phyloP scores from a whole-genome alignment of 2,797 vertebrate genomes.

The Furcifer pardalis region DNA sequence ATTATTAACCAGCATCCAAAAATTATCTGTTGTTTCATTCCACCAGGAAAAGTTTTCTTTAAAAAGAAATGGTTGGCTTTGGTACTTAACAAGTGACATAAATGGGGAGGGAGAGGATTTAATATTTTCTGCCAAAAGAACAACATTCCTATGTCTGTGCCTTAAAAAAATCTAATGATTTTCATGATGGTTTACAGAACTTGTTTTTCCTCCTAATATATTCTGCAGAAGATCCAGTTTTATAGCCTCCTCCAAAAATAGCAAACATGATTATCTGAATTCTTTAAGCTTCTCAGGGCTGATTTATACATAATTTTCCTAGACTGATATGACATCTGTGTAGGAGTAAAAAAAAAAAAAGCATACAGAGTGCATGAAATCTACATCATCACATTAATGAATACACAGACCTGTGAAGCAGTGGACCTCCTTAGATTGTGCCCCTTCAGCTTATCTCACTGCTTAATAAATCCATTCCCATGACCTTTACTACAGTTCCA shows the following conservation, averaged over 20 bases:
- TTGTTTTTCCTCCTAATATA: background rate
- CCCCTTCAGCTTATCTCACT: background rate
- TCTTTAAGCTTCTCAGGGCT: background rate
- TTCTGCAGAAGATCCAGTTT: background rate
- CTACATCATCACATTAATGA: background rate
- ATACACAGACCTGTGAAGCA: background rate
- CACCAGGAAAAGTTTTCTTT: background rate
- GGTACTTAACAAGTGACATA: background rate
- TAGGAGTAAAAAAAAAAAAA: background rate
- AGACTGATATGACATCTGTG: background rate
- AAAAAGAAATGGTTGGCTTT: background rate
- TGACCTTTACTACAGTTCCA: background rate
- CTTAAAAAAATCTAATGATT: background rate
- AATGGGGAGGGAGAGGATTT: background rate
- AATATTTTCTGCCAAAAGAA: constrained; percentile 1
- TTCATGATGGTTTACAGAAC: background rate
- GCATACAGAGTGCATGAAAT: background rate
- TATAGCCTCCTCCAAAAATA: background rate
- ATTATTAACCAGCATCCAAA: constrained; percentile 7
- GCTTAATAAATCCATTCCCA: background rate
- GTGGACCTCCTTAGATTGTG: too few species aligned
- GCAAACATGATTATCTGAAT: background rate
- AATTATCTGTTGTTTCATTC: constrained; percentile 11
- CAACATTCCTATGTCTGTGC: background rate
- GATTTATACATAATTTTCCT: background rate